These are phyloP conservation scores for Ophion ventricosus DNA, from an alignment of 2,888 invertebrate species.

Conservation along the genomic window DNA sequence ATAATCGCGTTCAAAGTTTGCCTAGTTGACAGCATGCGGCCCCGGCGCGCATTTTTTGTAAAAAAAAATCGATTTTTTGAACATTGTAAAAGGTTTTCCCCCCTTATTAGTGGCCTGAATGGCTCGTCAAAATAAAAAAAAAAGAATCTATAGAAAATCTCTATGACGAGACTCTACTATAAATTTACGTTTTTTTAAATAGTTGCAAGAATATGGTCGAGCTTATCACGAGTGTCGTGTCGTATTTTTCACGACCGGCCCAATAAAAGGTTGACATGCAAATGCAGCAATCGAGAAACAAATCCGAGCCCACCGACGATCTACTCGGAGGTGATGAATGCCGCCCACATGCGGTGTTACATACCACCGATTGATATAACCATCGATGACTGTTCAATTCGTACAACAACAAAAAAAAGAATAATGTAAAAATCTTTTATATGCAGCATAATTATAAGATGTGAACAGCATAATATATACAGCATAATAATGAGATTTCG, in stretches of 20 bases:
- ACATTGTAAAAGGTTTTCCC: too few relatives aligned
- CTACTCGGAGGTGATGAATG: constrained; percentile 82
- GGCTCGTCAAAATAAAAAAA: too few relatives aligned
- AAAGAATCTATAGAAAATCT: too few relatives aligned
- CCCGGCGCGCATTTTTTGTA: too few relatives aligned
- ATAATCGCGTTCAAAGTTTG: too few relatives aligned
- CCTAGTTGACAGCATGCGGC: too few relatives aligned
- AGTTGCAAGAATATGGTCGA: constrained; percentile 90
- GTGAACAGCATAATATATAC: constrained; percentile 34
- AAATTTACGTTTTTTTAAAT: constrained; percentile 80
- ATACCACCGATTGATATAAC: constrained; percentile 93
- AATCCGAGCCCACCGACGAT: constrained; percentile 77
- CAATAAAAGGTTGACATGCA: constrained; percentile 95
- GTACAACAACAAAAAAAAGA: background rate
- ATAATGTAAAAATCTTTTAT: constrained; percentile 46
- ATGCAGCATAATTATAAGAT: constrained; percentile 34
- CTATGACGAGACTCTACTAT: too few relatives aligned
- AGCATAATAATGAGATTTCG: background rate
- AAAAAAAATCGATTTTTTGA: too few relatives aligned
- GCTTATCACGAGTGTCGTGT: constrained; percentile 92
- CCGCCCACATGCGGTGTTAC: constrained; percentile 91
- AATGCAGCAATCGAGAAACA: constrained; percentile 89
- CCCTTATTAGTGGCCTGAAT: too few relatives aligned
- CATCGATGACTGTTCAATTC: constrained; percentile 86
- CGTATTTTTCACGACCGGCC: constrained; percentile 94